phyloP scores from a whole-genome alignment of 2,113 vertebrate genomes.

The Uria lomvia region DNA sequence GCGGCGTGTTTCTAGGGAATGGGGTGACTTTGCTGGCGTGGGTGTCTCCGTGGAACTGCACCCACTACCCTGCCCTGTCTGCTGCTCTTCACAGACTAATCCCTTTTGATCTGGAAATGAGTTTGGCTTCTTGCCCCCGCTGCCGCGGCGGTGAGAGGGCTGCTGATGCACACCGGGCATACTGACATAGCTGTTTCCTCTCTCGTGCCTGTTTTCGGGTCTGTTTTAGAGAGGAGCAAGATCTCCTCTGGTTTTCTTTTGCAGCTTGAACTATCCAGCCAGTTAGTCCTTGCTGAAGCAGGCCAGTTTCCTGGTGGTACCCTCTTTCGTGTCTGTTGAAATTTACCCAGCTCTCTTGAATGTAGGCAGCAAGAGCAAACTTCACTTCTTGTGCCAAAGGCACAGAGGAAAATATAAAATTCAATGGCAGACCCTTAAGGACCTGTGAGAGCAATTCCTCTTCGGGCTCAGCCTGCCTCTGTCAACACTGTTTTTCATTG shows the following conservation, averaged over 20 bases:
- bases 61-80: neutral
- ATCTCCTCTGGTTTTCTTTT: neutral
- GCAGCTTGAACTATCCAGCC: neutral
- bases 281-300: neutral
- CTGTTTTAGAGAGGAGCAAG: neutral
- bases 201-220: neutral
- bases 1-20: neutral
- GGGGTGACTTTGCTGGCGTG: neutral
- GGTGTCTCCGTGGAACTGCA: neutral
- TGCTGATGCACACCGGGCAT: accelerated
- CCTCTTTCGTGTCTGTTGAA: neutral
- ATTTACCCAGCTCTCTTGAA: neutral
- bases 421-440: neutral
- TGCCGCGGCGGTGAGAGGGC: neutral
- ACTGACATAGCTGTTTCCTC: neutral
- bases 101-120: neutral
- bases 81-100: neutral
- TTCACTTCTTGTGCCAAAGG: neutral
- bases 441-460: neutral
- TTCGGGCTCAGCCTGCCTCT: neutral
- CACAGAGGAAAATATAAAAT: neutral
- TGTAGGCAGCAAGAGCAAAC: neutral
- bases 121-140: neutral
- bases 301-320: neutral
- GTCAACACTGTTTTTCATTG: neutral